Conservation (phyloP, 2,888 invertebrate genomes). For the Allacma fusca region DNA sequence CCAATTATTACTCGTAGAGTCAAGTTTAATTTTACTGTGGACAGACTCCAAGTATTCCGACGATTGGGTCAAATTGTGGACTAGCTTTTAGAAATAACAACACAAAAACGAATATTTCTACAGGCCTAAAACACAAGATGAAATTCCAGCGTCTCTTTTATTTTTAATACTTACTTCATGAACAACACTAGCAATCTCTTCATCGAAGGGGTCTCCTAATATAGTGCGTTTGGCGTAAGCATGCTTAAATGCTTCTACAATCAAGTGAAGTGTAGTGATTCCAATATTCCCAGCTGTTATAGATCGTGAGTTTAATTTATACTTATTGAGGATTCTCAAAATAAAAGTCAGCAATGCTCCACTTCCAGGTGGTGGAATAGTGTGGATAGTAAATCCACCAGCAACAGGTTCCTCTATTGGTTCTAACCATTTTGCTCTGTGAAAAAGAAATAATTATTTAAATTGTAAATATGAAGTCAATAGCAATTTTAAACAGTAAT, state of each 20-base stretch:
- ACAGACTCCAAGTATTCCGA: conserved; percentile 64
- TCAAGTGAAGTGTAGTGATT: conserved; percentile 73
- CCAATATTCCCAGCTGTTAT: background rate
- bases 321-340: conserved; percentile 62
- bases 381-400: conserved; percentile 64
- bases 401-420: conserved; percentile 48
- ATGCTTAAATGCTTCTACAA: conserved; percentile 89
- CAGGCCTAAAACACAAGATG: too few relatives aligned
- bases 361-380: conserved; percentile 67
- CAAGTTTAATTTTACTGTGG: conserved; percentile 73
- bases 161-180: background rate
- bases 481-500: too few relatives aligned
- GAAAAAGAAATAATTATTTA: background rate
- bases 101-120: too few relatives aligned
- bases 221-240: conserved; percentile 85
- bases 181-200: background rate
- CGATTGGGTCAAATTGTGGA: conserved; percentile 70
- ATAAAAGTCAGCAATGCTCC: conserved; percentile 67
- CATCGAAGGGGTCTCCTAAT: conserved; percentile 74
- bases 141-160: too few relatives aligned
- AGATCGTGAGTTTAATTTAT: background rate
- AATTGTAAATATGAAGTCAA: too few relatives aligned
- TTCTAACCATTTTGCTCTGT: conserved; percentile 39
- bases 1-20: conserved; percentile 73
- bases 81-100: conserved; percentile 66